Evolutionary conservation across 2,113 vertebrate genomes (phyloP), one percentile per base, ranked within the genome.

Genomic region (Donacobius atricapilla): DNA sequence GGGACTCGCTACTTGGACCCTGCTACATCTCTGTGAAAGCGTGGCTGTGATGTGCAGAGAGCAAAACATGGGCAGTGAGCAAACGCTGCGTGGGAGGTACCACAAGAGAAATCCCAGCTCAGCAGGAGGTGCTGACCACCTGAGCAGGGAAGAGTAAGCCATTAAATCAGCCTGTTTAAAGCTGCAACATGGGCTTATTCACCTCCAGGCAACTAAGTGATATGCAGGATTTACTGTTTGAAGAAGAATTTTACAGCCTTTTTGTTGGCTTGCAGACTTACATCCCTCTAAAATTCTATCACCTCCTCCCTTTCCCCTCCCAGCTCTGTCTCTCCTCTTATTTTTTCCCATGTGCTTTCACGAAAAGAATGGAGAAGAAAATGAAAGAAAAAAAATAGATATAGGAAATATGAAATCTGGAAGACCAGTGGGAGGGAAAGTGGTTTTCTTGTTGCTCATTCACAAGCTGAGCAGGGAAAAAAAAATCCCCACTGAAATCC

Each of bases 351-450:
- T 6, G n/a, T 53, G 31, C 53, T 90, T 93, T 76, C 50, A 85
- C 5, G 2, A 56, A 69, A 80, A 92, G 72, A 72, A 27, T 9
- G 69, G 30, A 57, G 42, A 79, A 69, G n/a, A 88, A 90, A 94
- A 70, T 3, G 25, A 77, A 87, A 87, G 22, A 33, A 42, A 54
- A 73, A 66, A 85, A 69, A n/a, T n/a, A n/a, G 4, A 66, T 5
- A 83, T 47, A 39, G 20, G 23, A 93, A 92, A 92, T 37, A 51
- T 47, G 51, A 92, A 93, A 83, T 66, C 64, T 83, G 66, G 75
- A 48, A 83, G 37, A 83, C 10, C 1, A 5, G 44, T 31, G 61
- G 24, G 71, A 47, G 44, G 56, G 64, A 58, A 86, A 91, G 45
- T 64, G 64, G 12, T 83, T 83, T 91, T 87, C 76, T 63, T 63